Conservation (phyloP, 2,888 invertebrate species). For the Ectropis crepuscularia region DNA sequence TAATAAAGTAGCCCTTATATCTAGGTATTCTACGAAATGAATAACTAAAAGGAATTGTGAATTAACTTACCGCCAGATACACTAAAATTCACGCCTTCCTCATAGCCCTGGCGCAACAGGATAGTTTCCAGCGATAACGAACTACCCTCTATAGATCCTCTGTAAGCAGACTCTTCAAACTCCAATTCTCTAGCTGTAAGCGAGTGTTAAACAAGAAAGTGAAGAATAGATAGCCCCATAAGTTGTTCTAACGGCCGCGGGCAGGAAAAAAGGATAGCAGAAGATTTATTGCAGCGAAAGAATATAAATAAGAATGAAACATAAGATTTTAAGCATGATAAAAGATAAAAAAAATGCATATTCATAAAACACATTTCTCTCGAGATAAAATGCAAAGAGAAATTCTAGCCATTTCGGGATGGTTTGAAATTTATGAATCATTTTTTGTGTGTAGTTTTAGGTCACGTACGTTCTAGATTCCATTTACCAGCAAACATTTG, state of each 20-base stretch:
- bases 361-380: background rate
- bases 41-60: conserved; percentile 14
- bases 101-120: conserved; percentile 54
- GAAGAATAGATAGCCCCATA: conserved; percentile 34
- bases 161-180: conserved; percentile 62
- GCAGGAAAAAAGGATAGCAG: conserved; percentile 29
- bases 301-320: conserved; percentile 26
- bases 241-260: conserved; percentile 29
- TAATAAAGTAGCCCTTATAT: too few species aligned
- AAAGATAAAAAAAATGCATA: conserved; percentile 12
- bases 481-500: background rate
- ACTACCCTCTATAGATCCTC: conserved; percentile 56
- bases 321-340: conserved; percentile 18
- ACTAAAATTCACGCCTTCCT: conserved; percentile 52
- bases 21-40: background rate
- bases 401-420: background rate
- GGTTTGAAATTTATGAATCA: background rate
- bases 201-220: conserved; percentile 38
- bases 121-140: conserved; percentile 53
- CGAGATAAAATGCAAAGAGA: background rate
- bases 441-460: background rate
- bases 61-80: conserved; percentile 63
- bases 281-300: conserved; percentile 34
- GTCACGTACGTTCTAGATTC: background rate
- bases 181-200: conserved; percentile 62